Percentiles rank a stretch among this genome's conserved stretches.
These are phyloP conservation scores for Rhopalosiphum padi DNA, from an alignment of 1,140 invertebrate species.

Conservation along the genomic window DNA sequence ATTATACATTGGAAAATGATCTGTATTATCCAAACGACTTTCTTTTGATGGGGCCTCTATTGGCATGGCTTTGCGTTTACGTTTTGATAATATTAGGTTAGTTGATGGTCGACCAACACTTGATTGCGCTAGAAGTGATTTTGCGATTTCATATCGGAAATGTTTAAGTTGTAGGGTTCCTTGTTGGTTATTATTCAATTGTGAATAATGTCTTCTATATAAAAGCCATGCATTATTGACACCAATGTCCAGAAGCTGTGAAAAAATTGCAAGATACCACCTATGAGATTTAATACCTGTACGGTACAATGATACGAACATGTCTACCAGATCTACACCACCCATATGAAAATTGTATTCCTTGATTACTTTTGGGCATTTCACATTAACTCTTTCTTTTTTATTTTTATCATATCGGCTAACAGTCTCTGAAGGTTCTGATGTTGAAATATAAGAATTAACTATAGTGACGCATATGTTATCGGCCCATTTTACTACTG, in stretches of 20 bases:
- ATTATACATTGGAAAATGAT: conserved; percentile 28
- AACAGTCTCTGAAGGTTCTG: conserved; percentile 62
- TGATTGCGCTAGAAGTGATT: conserved; percentile 24
- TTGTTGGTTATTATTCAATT: conserved; percentile 16
- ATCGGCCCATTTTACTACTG: conserved; percentile 64
- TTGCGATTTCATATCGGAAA: conserved; percentile 7
- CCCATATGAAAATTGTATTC: conserved; percentile 64
- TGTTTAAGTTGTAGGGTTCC: conserved; percentile 18
- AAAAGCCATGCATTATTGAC: conserved; percentile 51
- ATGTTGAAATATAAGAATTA: conserved; percentile 62
- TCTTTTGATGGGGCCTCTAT: conserved; percentile 35
- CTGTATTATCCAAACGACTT: conserved; percentile 33
- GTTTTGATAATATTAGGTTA: not conserved
- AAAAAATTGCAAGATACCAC: conserved; percentile 60
- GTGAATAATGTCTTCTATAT: conserved; percentile 16
- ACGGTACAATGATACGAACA: conserved; percentile 64
- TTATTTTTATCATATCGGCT: conserved; percentile 61
- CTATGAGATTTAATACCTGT: conserved; percentile 59
- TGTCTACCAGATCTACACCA: conserved; percentile 63
- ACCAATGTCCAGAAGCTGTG: conserved; percentile 45
- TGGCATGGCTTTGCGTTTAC: not conserved
- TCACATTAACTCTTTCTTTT: conserved; percentile 62
- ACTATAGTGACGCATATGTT: conserved; percentile 62
- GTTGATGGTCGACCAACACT: conserved; percentile 24
- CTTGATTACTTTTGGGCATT: conserved; percentile 63